These are phyloP conservation scores for Steinernema hermaphroditum DNA, from an alignment of 2,888 invertebrate genomes.

Conservation along the genomic window DNA sequence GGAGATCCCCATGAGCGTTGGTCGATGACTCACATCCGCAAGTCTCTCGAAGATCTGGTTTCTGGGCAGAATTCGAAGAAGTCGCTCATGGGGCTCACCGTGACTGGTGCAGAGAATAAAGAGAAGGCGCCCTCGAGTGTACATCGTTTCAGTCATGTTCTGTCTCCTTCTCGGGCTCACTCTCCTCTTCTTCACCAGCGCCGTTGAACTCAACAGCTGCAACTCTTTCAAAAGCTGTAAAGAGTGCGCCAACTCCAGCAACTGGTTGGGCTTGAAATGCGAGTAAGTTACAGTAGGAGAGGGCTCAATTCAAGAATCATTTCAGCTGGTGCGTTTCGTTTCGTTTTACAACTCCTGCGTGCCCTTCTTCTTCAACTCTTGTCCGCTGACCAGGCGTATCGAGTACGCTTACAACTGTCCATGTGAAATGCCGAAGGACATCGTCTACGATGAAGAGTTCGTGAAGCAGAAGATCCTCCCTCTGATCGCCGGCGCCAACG, in stretches of 20 bases:
- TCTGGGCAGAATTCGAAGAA: neutral
- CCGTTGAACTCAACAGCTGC: too few relatives aligned
- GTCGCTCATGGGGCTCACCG: too few relatives aligned
- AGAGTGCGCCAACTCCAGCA: neutral
- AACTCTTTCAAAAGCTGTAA: conserved; percentile 3
- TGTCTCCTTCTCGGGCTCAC: too few relatives aligned
- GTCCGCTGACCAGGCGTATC: neutral
- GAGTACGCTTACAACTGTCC: conserved; percentile 12
- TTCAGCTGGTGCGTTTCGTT: conserved; percentile 7
- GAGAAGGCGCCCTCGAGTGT: too few relatives aligned
- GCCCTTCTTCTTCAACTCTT: neutral
- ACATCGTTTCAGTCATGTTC: too few relatives aligned
- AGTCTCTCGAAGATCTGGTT: conserved; percentile 7
- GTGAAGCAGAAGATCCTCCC: conserved; percentile 15
- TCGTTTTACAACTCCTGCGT: conserved; percentile 1
- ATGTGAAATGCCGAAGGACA: conserved; percentile 4
- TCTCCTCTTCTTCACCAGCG: too few relatives aligned
- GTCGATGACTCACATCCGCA: conserved; percentile 32
- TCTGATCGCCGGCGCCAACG: conserved; percentile 12
- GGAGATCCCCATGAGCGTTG: conserved; percentile 38
- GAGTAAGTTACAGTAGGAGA: conserved; percentile 27
- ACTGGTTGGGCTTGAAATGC: conserved; percentile 10
- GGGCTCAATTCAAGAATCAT: too few relatives aligned
- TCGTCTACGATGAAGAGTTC: conserved; percentile 22
- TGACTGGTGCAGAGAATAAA: too few relatives aligned